Evolutionary conservation across 1,140 invertebrate species (phyloP).

Genomic region (Pachypeltis micranthus): DNA sequence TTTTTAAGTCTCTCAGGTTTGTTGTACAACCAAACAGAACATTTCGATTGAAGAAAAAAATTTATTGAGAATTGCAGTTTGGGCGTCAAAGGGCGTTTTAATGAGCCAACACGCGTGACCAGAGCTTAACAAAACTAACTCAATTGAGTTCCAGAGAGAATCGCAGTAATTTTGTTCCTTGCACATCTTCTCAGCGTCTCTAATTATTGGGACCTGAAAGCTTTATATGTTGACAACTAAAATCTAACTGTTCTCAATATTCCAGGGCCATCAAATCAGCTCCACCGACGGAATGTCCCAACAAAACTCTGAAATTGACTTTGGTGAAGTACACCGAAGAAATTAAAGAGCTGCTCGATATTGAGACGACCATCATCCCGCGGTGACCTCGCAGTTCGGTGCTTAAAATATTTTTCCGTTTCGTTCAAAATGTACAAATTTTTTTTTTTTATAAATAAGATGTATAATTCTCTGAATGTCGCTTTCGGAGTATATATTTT

Average conservation of each 20-base stretch:
- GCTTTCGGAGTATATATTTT: not conserved
- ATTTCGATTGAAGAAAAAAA: too few species aligned
- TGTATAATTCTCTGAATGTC: not conserved
- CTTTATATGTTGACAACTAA: too few species aligned
- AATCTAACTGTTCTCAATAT: not conserved
- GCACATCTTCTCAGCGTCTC: too few species aligned
- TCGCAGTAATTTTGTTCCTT: too few species aligned
- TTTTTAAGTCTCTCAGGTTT: too few species aligned
- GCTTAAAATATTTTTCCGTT: not conserved
- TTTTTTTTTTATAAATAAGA: not conserved
- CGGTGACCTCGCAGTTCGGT: conserved; percentile 19
- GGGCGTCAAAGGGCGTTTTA: too few species aligned
- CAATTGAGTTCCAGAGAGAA: too few species aligned
- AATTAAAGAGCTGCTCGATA: conserved; percentile 54
- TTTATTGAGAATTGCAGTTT: too few species aligned
- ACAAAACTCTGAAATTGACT: conserved; percentile 57
- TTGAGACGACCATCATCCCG: conserved; percentile 39
- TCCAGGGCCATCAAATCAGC: conserved; percentile 49
- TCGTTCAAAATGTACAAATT: not conserved
- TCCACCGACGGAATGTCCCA: conserved; percentile 57
- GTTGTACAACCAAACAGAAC: too few species aligned
- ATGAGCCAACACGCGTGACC: too few species aligned
- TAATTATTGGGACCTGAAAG: too few species aligned
- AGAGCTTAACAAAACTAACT: too few species aligned
- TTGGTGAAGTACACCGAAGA: conserved; percentile 69